phyloP scores from a whole-genome alignment of 2,797 vertebrate species.

The Protonibea diacanthus region DNA sequence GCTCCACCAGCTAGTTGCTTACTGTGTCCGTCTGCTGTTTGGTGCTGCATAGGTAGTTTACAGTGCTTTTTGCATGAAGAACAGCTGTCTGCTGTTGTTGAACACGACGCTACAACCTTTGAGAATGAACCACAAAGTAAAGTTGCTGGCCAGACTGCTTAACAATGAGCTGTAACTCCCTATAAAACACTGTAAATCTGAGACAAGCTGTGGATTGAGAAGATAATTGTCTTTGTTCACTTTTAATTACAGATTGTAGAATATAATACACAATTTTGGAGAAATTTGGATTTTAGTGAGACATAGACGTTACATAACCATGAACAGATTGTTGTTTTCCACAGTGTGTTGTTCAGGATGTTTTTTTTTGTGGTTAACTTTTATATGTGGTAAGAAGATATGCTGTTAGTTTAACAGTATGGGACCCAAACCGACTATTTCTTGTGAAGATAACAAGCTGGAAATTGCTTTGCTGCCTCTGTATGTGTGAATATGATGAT shows the following conservation, averaged over 20 bases:
- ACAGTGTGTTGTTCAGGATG: constrained; percentile 6
- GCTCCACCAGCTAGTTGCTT: rapidly evolving
- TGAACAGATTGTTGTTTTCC: constrained; percentile 4
- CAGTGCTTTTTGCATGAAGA: neutral
- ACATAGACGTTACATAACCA: neutral
- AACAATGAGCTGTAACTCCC: neutral
- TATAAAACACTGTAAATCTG: neutral
- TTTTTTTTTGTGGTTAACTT: constrained; percentile 1
- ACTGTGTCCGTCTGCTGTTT: neutral
- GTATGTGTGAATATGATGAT: constrained; percentile 6
- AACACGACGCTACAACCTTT: neutral
- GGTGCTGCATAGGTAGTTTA: neutral
- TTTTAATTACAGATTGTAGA: constrained; percentile 3
- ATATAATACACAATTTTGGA: neutral
- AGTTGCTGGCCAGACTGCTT: neutral
- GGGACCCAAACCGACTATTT: constrained; percentile 19
- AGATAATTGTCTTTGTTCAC: neutral
- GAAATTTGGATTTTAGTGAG: neutral
- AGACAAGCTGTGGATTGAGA: neutral
- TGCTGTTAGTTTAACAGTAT: constrained; percentile 15
- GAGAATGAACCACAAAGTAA: neutral
- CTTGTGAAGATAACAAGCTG: constrained; percentile 11
- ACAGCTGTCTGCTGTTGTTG: too few relatives aligned
- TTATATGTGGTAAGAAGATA: neutral
- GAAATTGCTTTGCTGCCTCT: constrained; percentile 28